phyloP scores from a whole-genome alignment of 2,888 invertebrate genomes.

The Drosophila histrio region DNA sequence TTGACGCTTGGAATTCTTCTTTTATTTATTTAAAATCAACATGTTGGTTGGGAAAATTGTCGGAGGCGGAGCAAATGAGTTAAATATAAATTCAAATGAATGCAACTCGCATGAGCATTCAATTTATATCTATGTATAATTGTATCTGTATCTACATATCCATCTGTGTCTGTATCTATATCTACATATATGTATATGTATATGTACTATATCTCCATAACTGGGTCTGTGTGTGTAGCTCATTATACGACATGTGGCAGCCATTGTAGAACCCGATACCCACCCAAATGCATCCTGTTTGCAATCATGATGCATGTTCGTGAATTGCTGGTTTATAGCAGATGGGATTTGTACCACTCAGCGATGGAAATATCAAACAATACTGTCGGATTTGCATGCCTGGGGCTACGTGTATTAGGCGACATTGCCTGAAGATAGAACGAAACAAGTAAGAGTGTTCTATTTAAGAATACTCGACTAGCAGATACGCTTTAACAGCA shows the following conservation, averaged over 20 bases:
- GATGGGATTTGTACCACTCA: conserved; percentile 66
- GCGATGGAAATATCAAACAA: conserved; percentile 57
- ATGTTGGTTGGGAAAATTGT: background rate
- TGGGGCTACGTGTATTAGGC: conserved; percentile 31
- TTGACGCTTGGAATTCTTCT: background rate
- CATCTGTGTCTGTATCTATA: conserved; percentile 9
- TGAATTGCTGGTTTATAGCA: conserved; percentile 26
- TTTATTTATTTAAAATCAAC: background rate
- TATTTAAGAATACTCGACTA: background rate
- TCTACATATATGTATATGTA: conserved; percentile 7
- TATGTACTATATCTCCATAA: conserved; percentile 10
- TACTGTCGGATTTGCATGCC: conserved; percentile 51
- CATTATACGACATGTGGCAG: conserved; percentile 38
- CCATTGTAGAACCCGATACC: conserved; percentile 9
- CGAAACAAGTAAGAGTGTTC: background rate
- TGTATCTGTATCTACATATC: background rate
- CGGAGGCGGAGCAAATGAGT: background rate
- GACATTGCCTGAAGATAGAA: conserved; percentile 55
- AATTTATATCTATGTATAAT: conserved; percentile 1
- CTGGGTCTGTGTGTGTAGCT: conserved; percentile 20
- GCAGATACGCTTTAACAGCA: background rate
- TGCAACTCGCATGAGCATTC: conserved; percentile 47
- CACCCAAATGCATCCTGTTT: conserved; percentile 36
- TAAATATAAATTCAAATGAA: conserved; percentile 47
- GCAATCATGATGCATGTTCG: conserved; percentile 46